Conservation (phyloP, 2,113 vertebrate species). For the Anseranas semipalmata region DNA sequence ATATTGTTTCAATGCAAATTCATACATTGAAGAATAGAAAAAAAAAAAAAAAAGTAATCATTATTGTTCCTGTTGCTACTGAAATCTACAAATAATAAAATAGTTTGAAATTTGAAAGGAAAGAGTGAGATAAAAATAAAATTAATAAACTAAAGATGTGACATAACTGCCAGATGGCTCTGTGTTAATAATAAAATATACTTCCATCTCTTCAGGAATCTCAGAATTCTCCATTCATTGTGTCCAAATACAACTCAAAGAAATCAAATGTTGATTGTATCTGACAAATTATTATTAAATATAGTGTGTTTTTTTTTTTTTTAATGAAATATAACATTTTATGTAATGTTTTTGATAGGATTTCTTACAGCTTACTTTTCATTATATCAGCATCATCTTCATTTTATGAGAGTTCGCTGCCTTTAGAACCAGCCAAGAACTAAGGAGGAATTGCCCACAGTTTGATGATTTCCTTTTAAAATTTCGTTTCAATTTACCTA, state of each 20-base stretch:
- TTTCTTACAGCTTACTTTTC: background rate
- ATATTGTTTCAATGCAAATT: background rate
- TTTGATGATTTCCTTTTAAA: background rate
- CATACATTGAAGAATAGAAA: background rate
- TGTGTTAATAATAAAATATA: background rate
- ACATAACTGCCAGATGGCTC: background rate
- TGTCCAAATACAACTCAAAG: background rate
- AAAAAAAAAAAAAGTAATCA: background rate
- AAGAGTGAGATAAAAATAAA: background rate
- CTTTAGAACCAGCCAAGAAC: background rate
- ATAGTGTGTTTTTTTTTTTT: background rate
- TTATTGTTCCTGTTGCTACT: background rate
- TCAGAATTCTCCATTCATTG: background rate
- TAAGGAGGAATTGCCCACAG: background rate
- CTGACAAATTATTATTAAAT: background rate
- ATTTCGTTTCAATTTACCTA: background rate
- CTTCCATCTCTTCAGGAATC: background rate
- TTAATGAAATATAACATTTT: background rate
- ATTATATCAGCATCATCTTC: background rate
- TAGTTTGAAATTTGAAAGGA: background rate
- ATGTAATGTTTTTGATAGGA: accelerated
- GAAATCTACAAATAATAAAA: background rate
- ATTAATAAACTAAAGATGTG: background rate
- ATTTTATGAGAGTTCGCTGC: background rate
- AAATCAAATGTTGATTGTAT: background rate